Evolutionary conservation across 2,113 vertebrate species (phyloP).

Genomic region (Antigone vipio): DNA sequence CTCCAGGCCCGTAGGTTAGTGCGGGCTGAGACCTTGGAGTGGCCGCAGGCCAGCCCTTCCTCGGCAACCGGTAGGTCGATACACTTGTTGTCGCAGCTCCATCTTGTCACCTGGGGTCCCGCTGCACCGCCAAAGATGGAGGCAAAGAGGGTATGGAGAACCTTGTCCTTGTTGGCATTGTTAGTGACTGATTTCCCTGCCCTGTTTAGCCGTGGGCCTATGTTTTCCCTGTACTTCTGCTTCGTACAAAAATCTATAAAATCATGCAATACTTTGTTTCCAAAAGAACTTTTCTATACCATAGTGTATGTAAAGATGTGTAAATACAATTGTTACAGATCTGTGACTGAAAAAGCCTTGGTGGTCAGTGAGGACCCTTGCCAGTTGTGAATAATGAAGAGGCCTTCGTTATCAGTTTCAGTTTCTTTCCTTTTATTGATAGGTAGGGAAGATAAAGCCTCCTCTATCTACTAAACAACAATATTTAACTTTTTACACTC

Average conservation of each 20-base stretch:
- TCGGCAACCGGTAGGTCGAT: accelerated
- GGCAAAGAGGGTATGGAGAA: neutral
- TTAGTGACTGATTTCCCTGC: neutral
- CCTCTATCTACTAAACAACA: neutral
- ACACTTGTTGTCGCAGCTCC: neutral
- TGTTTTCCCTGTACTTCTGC: neutral
- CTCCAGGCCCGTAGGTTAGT: accelerated
- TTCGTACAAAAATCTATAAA: neutral
- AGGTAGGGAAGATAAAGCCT: neutral
- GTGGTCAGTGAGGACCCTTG: neutral
- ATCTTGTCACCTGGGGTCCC: neutral
- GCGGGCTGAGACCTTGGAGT: neutral
- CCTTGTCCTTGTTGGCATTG: neutral
- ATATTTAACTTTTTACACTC: neutral
- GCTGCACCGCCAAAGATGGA: accelerated
- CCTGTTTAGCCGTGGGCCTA: neutral
- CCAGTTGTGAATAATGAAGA: neutral
- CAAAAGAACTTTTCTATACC: neutral
- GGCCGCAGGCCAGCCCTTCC: neutral
- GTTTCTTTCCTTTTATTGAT: neutral
- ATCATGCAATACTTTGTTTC: neutral
- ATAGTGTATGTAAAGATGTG: neutral
- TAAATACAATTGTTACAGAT: neutral
- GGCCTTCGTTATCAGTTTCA: neutral
- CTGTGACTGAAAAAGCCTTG: neutral